phyloP scores from a whole-genome alignment of 92 coral and sea anemone genomes.

The Porites rus region DNA sequence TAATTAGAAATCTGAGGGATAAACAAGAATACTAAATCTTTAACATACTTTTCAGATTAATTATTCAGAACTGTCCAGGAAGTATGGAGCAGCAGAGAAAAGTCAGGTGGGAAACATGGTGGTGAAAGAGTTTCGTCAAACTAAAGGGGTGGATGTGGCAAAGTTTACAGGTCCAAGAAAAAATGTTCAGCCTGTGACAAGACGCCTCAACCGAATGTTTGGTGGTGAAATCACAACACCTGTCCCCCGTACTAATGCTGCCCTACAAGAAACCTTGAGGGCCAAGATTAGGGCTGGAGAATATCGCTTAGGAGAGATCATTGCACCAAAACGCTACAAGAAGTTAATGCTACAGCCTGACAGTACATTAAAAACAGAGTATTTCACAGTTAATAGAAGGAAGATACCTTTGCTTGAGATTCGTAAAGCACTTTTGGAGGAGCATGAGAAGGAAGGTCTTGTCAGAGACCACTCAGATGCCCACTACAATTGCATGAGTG shows the following conservation, averaged over 20 bases:
- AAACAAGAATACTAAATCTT: neutral
- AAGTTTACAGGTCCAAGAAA: neutral
- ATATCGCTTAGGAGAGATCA: constrained; percentile 28
- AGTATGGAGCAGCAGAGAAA: neutral
- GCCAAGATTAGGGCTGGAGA: constrained; percentile 25
- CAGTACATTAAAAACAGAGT: constrained; percentile 13
- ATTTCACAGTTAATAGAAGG: constrained; percentile 31
- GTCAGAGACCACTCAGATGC: constrained; percentile 26
- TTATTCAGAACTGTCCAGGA: neutral
- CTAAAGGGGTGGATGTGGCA: neutral
- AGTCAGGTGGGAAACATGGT: neutral
- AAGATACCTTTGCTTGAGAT: constrained; percentile 50
- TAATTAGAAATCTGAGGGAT: neutral
- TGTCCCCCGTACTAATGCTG: constrained; percentile 2
- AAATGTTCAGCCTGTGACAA: neutral
- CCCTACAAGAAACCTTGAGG: neutral
- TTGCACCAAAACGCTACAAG: constrained; percentile 19
- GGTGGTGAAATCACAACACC: constrained; percentile 22
- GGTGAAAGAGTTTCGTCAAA: neutral
- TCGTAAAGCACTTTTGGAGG: constrained; percentile 14
- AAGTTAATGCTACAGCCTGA: constrained; percentile 16
- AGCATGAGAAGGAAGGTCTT: constrained; percentile 34
- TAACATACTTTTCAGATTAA: neutral
- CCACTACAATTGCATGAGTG: constrained; percentile 25
- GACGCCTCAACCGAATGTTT: neutral